phyloP scores from a whole-genome alignment of 2,797 vertebrate genomes.

The Phrynocephalus vlangalii region DNA sequence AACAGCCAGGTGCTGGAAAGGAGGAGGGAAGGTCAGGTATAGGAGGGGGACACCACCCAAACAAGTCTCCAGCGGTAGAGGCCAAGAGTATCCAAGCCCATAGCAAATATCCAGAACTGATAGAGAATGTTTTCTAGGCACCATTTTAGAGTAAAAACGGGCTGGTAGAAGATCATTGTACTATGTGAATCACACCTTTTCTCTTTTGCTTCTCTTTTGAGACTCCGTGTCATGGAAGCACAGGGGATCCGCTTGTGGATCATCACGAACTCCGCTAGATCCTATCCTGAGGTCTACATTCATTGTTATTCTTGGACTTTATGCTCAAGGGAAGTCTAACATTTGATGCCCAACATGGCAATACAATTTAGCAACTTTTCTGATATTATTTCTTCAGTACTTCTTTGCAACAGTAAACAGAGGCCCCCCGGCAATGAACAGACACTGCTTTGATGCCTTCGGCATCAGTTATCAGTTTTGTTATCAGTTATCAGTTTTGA shows the following conservation, averaged over 20 bases:
- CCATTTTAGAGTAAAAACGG: too few relatives aligned
- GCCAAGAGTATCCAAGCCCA: not conserved
- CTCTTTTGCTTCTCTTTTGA: too few relatives aligned
- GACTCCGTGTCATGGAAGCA: too few relatives aligned
- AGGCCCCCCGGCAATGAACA: not conserved
- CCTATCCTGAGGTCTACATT: too few relatives aligned
- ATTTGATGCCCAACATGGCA: not conserved
- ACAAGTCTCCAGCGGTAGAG: too few relatives aligned
- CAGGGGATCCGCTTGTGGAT: not conserved
- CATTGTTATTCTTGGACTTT: not conserved
- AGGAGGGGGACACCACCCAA: too few relatives aligned
- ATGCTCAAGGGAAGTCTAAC: not conserved
- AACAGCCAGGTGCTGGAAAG: too few relatives aligned
- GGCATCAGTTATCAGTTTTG: conserved; percentile 1
- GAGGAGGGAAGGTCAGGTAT: too few relatives aligned
- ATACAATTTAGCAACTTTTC: not conserved
- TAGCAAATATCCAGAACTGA: not conserved
- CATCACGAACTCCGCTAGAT: not conserved
- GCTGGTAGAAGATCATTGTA: too few relatives aligned
- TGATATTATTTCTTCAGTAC: not conserved
- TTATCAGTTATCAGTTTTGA: conserved; percentile 1
- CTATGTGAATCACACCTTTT: too few relatives aligned
- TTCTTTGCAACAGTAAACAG: not conserved
- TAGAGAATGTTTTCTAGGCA: not conserved
- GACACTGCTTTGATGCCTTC: not conserved